Base-by-base conservation (phyloP, 2,113 vertebrate genomes). In the Aegotheles bennettii region DNA sequence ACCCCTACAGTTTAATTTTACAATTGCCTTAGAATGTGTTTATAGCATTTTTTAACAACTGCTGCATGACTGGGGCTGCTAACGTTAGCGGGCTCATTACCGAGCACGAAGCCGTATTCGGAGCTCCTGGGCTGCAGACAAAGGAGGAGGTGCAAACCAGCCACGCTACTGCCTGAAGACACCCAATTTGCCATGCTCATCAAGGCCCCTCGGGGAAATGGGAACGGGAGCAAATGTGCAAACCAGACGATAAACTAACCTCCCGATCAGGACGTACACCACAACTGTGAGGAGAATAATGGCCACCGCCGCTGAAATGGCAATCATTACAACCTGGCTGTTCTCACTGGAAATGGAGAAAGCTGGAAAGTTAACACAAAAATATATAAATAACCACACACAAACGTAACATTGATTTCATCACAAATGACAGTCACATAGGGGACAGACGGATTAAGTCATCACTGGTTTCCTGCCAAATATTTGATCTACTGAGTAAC, bases 271-370 rank as follows among this genome's bases (percentile, higher is more conserved):
- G 95, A 99, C 35, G 65, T 99, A 99, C 88, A 99, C 98, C 95
- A 99, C 97, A 57, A 99, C 98, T 2, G 99, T 99, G 93, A 99
- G 99, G 56, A 99, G 98, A 90, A 99, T 99, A 96, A 99, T 98
- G 92, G 98, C 99, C 87, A 99, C 98, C 0, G 99, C 99, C 1
- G 99, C 98, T 90, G 99, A 99, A 93, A 99, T 99, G 96, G 99
- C 99, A 73, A 99, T 99, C 97, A 99, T 97, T 64, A 99, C 98
- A 16, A 99, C 99, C 94, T 99, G 99, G 97, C 99, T 99, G 68
- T 98, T 99, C 97, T 99, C 99, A 74, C 99, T 98, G 75, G 99
- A 99, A 97, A 99, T 99, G 84, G 99, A 99, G 97, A 99, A 99
- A 40, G 99, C 99, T 98, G 98, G 90, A 97, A 97, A 95, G 95